Base-by-base conservation (phyloP, 2,888 invertebrate genomes). In the Eretmocerus hayati region DNA sequence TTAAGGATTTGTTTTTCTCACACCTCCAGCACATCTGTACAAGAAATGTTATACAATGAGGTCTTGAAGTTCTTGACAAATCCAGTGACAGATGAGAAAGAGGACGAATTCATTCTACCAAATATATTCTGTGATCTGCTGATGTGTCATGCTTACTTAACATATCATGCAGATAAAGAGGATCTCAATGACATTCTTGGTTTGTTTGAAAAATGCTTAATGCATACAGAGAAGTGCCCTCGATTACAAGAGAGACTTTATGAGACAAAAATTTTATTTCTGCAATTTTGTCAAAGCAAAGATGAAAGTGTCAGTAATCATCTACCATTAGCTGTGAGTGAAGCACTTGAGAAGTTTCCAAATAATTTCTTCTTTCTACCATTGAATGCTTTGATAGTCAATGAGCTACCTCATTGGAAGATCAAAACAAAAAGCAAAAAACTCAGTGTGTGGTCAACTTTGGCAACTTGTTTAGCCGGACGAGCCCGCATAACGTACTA, bases 321-420 rank as follows among this genome's bases (percentile, higher is more conserved):
- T 38, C 54, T 66, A 22, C 58, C 56, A 46, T 43, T 56, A 20
- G 56, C 54, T 37, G n/a, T 67, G 18, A 49, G 56, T 19, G 50
- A 52, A 42, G 62, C 62, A 45, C 57, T 69, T 48, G 39, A 58
- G 6, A 39, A 71, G 23, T 82, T 75, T 63, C 81, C 82, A 1
- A 76, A 79, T 51, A 84, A 84, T 66, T 67, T 81, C 42, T 74
- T 73, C 49, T 61, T 83, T 8, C 63, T 82, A 21, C 74, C 78
- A 26, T 66, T 74, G 16, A 64, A 75, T 48, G 73, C 75, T n/a
- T 72, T 72, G 48, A 65, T 74, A 45, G 76, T 77, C 66, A 55
- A 72, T 64, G 60, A 69, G 72, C 30, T 72, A 63, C 75, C 77
- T 0, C 79, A 76, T 72, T 80, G 80, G 74, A 77, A 76, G 62